Evolutionary conservation across 2,113 vertebrate genomes (phyloP).

Genomic region (Fukomys damarensis): DNA sequence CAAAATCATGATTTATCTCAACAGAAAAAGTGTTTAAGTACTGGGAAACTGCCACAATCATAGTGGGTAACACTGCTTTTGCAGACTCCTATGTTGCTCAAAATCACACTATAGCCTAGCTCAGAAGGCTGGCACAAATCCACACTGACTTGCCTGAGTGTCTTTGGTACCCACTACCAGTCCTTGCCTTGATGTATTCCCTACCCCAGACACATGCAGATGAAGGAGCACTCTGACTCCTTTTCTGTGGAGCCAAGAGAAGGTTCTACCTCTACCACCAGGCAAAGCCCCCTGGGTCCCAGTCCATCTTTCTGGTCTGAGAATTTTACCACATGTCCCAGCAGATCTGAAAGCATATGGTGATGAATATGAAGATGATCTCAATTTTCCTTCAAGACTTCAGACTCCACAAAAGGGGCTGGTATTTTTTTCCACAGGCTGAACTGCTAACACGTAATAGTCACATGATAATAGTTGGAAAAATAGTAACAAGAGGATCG

Average conservation of each 20-base stretch:
- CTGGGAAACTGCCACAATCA: not conserved
- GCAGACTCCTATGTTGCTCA: not conserved
- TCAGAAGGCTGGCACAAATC: not conserved
- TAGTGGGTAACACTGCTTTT: not conserved
- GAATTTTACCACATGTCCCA: not conserved
- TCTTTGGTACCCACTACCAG: not conserved
- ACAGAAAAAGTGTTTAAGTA: not conserved
- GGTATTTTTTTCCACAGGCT: not conserved
- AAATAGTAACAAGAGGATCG: conserved; percentile 53
- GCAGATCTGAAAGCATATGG: not conserved
- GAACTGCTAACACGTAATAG: conserved; percentile 25
- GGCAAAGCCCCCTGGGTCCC: not conserved
- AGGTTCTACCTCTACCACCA: not conserved
- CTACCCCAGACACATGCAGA: not conserved
- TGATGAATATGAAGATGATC: conserved; percentile 16
- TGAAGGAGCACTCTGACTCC: not conserved
- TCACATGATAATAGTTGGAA: not conserved
- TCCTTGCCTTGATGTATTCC: not conserved
- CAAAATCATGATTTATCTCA: not conserved
- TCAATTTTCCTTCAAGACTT: not conserved
- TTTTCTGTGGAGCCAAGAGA: not conserved
- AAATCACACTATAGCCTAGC: not conserved
- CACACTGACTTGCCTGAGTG: not conserved
- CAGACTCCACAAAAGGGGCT: not conserved
- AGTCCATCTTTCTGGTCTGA: not conserved